phyloP scores from a whole-genome alignment of 2,113 vertebrate genomes.

The Prionailurus viverrinus region DNA sequence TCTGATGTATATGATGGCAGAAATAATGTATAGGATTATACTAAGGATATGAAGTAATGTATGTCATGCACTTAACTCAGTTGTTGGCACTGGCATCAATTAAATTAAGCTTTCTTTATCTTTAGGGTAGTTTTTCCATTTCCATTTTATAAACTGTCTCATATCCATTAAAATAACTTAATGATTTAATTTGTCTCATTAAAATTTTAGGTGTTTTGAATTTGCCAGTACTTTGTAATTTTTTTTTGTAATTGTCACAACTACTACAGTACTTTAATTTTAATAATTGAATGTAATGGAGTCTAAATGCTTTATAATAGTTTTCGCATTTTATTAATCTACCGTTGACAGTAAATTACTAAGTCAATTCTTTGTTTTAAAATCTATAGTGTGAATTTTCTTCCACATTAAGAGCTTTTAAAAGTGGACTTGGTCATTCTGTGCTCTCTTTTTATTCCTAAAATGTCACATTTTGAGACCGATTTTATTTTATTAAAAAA shows the following conservation, averaged over 20 bases:
- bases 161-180: neutral
- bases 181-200: neutral
- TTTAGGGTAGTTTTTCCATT: neutral
- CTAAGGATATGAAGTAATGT: neutral
- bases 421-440: slow-evolving; percentile 17
- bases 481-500: neutral
- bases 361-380: neutral
- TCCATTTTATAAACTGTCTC: neutral
- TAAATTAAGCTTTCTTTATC: neutral
- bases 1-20: neutral
- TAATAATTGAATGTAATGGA: slow-evolving; percentile 23
- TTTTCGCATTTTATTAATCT: slow-evolving; percentile 44
- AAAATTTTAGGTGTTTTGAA: slow-evolving; percentile 30
- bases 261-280: neutral
- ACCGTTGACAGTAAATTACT: neutral
- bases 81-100: slow-evolving; percentile 9
- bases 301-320: neutral
- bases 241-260: neutral
- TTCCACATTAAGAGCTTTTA: neutral
- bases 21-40: slow-evolving; percentile 20
- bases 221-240: neutral
- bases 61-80: neutral
- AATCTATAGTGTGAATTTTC: neutral
- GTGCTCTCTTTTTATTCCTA: neutral
- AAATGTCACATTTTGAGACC: neutral